Base-by-base conservation (phyloP, 1,140 invertebrate genomes). In the Semibalanus balanoides region DNA sequence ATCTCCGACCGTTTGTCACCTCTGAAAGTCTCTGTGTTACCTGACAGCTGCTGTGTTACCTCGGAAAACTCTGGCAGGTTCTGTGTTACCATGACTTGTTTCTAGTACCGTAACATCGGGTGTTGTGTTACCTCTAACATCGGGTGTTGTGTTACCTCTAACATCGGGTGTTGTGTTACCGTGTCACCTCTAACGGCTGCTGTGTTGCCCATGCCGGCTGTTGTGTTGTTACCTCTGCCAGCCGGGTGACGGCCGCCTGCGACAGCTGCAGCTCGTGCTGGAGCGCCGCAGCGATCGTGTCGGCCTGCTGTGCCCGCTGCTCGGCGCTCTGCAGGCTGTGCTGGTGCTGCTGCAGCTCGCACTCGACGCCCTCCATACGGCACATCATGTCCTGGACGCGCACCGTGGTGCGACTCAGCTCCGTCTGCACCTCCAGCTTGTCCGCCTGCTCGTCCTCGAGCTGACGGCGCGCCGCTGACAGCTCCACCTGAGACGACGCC, bases 321-420 rank as follows among this genome's bases (percentile, higher is more conserved):
- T 69, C 31, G 43, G 43, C 3, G 31, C 30, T 27, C 27, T 31
- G 51, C 64, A 35, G 28, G n/a, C 31, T 69, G 73, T 80, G 79
- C 80, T 77, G 51, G 51, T 64, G 51, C 9, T 25, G 51, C 11
- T 19, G 51, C 51, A 64, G 51, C 22, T 64, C 51, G 7, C 79
- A 74, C 70, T 81, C 81, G 3, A 81, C 81, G 30, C 81, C 81
- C 74, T 81, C 81, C 80, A 81, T 81, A 22, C 80, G 81, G 30
- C 79, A 87, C 27, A 90, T 83, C 85, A 92, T 90, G 25, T 90
- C 88, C 79, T 91, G 84, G 22, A 93, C 87, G 43, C 90, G 84
- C 77, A 89, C 87, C 0, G 89, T 88, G 81, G 92, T 92, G 35
- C 86, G 86, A 78, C 91, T 88, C 29, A 92, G 83, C 83, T 93